Evolutionary conservation across 2,888 invertebrate genomes (phyloP).

Genomic region (Argyresthia albistria): DNA sequence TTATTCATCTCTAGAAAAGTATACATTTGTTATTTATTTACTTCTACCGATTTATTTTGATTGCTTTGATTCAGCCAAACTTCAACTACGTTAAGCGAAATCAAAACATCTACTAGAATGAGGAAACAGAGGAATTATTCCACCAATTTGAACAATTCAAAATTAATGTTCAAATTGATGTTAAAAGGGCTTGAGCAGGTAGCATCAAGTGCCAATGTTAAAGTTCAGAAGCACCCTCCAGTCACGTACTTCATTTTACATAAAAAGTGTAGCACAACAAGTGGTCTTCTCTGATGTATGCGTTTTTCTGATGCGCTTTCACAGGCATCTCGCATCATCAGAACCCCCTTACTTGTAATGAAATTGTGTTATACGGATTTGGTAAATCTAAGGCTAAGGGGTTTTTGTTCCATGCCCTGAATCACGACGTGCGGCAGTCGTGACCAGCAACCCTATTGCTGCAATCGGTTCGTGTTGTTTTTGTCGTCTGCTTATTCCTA

Average conservation of each 20-base stretch:
- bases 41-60: too few relatives aligned
- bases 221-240: neutral
- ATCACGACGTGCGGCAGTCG: conserved; percentile 9
- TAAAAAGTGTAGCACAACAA: neutral
- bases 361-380: too few relatives aligned
- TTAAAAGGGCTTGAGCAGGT: neutral
- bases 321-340: too few relatives aligned
- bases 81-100: too few relatives aligned
- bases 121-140: too few relatives aligned
- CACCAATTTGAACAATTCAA: too few relatives aligned
- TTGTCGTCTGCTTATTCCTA: conserved; percentile 26
- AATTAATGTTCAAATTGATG: too few relatives aligned
- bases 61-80: too few relatives aligned
- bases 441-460: conserved; percentile 15
- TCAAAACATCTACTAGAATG: too few relatives aligned
- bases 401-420: neutral
- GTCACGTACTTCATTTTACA: neutral
- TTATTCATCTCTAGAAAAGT: too few relatives aligned
- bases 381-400: neutral
- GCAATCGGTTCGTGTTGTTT: conserved; percentile 13
- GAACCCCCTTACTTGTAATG: too few relatives aligned
- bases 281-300: neutral
- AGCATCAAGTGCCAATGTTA: conserved; percentile 1
- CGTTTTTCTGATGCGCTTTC: neutral
- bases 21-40: too few relatives aligned